A percentile compares a stretch with the other conserved stretches of the same genome.
Evolutionary conservation across 2,113 vertebrate genomes (phyloP).

Genomic region (Microcebus lehilahytsara): DNA sequence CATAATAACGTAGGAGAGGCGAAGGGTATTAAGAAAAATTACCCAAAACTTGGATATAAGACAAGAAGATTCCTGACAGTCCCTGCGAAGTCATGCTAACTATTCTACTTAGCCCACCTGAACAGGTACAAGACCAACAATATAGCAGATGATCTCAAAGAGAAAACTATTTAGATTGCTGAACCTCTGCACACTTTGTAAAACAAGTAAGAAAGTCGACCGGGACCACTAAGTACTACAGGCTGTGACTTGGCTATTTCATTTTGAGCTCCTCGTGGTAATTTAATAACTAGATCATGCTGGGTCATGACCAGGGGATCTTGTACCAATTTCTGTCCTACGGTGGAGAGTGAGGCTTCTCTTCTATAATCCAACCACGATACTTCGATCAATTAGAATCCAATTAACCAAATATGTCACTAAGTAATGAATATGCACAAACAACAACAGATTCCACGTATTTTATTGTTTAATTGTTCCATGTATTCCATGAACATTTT

Average conservation of each 20-base stretch:
- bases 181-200: neutral
- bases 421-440: neutral
- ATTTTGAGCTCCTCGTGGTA: neutral
- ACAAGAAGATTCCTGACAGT: neutral
- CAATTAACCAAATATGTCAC: neutral
- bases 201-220: neutral
- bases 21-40: neutral
- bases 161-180: neutral
- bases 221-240: neutral
- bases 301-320: neutral
- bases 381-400: neutral
- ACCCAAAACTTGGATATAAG: neutral
- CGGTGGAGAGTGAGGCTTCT: neutral
- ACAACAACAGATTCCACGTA: neutral
- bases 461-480: no score
- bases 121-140: neutral
- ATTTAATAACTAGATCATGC: neutral
- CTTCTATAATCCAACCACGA: neutral
- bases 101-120: neutral
- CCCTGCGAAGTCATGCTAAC: neutral
- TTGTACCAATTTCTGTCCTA: neutral
- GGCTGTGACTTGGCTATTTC: neutral
- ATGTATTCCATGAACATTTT: neutral
- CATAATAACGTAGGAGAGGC: neutral
- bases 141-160: neutral